Conservation (phyloP, 2,113 vertebrate genomes). For the Pampusana beccarii region DNA sequence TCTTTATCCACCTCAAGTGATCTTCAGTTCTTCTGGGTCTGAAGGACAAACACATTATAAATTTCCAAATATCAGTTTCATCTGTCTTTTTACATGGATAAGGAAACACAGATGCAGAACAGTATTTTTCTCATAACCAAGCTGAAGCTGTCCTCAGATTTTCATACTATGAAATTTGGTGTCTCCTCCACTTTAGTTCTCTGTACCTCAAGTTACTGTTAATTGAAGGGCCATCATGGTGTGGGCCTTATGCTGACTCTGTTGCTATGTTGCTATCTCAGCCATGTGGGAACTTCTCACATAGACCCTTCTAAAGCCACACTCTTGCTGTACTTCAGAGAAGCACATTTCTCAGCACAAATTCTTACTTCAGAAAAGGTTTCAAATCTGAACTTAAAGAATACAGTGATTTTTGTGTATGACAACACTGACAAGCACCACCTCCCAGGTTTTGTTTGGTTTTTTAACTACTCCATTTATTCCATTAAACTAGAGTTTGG, state of each 20-base stretch:
- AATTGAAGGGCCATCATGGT: not conserved
- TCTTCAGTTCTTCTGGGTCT: not conserved
- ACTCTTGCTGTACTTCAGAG: not conserved
- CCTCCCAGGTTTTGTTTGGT: not conserved
- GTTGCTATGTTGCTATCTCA: not conserved
- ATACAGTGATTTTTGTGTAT: not conserved
- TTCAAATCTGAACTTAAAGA: not conserved
- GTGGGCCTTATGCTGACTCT: not conserved
- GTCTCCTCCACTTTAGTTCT: not conserved
- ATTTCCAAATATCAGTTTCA: not conserved
- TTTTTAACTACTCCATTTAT: not conserved
- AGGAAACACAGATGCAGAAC: not conserved
- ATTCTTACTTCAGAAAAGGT: not conserved
- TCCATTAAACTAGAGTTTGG: not conserved
- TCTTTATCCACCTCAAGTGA: not conserved
- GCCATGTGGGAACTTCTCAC: not conserved
- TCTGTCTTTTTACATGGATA: not conserved
- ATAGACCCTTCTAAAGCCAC: not conserved
- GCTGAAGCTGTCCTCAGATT: not conserved
- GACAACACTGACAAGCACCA: not conserved
- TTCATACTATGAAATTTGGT: not conserved
- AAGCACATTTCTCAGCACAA: not conserved
- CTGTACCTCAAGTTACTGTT: not conserved
- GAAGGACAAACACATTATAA: not conserved
- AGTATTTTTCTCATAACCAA: not conserved